Evolutionary conservation across 92 coral and sea anemone species (phyloP).

Genomic region (Pocillopora grandis): DNA sequence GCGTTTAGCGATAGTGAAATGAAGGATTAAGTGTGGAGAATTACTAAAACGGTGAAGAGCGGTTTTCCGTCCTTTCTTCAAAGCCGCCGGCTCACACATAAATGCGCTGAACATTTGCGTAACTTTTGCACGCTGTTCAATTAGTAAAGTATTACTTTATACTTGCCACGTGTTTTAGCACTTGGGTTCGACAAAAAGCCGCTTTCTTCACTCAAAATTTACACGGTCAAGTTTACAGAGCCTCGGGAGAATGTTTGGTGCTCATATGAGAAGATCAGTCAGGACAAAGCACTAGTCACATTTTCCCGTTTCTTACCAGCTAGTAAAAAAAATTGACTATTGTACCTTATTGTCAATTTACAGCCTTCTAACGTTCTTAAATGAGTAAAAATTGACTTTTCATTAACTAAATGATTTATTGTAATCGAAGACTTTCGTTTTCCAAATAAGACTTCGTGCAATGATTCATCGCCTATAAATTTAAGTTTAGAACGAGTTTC

Average conservation of each 20-base stretch:
- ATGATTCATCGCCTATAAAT: not conserved
- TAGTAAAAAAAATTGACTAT: conserved; percentile 5
- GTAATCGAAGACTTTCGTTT: not conserved
- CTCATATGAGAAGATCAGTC: not conserved
- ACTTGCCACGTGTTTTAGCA: conserved; percentile 34
- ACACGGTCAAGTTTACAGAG: not conserved
- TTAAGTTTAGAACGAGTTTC: not conserved
- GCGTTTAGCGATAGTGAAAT: not conserved
- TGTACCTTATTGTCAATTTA: not conserved
- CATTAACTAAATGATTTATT: conserved; percentile 11
- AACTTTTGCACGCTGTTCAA: conserved; percentile 5
- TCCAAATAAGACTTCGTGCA: not conserved
- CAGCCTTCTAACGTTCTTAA: not conserved
- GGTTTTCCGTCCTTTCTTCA: not conserved
- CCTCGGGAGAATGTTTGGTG: not conserved
- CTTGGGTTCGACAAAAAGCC: not conserved
- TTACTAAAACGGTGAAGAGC: not conserved
- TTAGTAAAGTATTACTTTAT: not conserved
- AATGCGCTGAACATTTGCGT: conserved; percentile 3
- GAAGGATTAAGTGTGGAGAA: too few species aligned
- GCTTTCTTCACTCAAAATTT: conserved; percentile 8
- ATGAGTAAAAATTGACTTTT: not conserved
- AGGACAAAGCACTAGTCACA: not conserved
- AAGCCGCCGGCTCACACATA: not conserved
- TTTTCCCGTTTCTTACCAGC: conserved; percentile 17